Conservation (phyloP, 2,888 invertebrate species). For the Ophioninae sp. region DNA sequence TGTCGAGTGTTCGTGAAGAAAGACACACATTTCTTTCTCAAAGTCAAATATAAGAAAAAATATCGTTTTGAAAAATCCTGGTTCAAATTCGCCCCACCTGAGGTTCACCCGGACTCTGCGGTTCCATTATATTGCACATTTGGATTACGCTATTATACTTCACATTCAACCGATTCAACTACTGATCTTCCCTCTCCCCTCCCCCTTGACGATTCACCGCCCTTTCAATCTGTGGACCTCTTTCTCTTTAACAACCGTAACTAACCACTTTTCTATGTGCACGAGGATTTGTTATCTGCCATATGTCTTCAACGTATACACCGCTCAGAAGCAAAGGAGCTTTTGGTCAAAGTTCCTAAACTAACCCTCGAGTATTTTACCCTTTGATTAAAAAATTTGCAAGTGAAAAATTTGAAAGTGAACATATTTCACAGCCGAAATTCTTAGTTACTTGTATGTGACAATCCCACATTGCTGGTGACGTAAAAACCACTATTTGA, state of each 20-base stretch:
- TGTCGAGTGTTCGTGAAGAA: background rate
- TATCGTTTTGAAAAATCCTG: background rate
- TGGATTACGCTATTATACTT: conserved; percentile 28
- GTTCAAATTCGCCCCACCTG: conserved; percentile 5
- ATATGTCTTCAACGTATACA: conserved; percentile 44
- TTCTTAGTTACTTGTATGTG: conserved; percentile 33
- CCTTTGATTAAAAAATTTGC: background rate
- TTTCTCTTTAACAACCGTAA: conserved; percentile 18
- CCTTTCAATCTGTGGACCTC: conserved; percentile 8
- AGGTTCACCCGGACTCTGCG: background rate
- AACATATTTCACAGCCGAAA: conserved; percentile 26
- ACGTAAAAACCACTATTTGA: conserved; percentile 78
- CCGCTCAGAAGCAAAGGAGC: background rate
- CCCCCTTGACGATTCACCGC: background rate
- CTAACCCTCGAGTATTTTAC: background rate
- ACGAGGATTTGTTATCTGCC: conserved; percentile 27
- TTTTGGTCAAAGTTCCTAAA: too few species aligned
- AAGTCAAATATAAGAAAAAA: background rate
- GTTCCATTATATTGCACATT: conserved; percentile 14
- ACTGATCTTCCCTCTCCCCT: background rate
- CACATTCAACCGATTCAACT: conserved; percentile 36
- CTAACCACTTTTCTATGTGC: conserved; percentile 35
- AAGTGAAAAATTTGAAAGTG: conserved; percentile 23
- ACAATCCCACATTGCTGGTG: conserved; percentile 64
- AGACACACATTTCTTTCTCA: background rate